A percentile compares a stretch with the other conserved stretches of the same genome.
Conservation (phyloP, 2,797 vertebrate genomes). For the Falco peregrinus region DNA sequence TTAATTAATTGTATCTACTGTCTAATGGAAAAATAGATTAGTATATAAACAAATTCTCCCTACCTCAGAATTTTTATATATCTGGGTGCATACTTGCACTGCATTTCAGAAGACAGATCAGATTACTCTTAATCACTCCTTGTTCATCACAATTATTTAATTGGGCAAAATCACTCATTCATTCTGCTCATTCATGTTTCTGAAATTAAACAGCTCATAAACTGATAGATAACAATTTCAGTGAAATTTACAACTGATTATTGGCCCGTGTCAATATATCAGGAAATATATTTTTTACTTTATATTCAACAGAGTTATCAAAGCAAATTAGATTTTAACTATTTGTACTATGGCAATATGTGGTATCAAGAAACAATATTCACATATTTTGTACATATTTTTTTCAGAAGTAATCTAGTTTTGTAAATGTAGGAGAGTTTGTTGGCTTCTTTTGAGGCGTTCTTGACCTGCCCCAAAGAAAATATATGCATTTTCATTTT, state of each 20-base stretch:
- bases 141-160: neutral
- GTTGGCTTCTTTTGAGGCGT: neutral
- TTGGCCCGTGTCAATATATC: neutral
- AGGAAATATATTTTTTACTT: neutral
- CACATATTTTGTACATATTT: neutral
- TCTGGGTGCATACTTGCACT: neutral
- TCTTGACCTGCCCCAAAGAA: neutral
- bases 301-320: neutral
- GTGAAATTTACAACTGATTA: neutral
- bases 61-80: neutral
- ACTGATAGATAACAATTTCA: neutral
- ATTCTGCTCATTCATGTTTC: neutral
- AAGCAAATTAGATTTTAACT: neutral
- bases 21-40: neutral
- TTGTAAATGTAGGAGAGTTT: neutral
- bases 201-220: neutral
- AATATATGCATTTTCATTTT: neutral
- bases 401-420: neutral
- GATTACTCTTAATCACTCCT: neutral
- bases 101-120: neutral
- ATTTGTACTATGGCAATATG: neutral
- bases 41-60: neutral
- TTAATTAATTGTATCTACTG: neutral
- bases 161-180: slow-evolving; percentile 5
- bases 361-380: neutral